Conservation (phyloP, 2,113 vertebrate genomes). For the Salvelinus sp. region DNA sequence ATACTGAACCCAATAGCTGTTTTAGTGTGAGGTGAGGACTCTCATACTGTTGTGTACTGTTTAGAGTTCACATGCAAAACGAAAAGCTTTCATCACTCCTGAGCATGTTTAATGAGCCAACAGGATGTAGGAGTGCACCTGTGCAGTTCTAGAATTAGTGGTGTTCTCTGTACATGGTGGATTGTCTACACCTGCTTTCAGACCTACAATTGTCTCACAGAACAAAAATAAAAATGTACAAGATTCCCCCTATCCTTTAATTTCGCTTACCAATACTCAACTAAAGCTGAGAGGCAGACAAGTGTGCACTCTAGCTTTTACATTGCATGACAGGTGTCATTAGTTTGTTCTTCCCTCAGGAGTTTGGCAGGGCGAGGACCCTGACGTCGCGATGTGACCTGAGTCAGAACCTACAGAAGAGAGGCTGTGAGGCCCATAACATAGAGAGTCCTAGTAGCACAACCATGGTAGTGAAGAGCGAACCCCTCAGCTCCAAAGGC, state of each 20-base stretch:
- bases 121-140: background rate
- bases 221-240: background rate
- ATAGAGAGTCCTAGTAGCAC: slow-evolving; percentile 83
- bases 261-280: no score
- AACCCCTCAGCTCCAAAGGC: slow-evolving; percentile 85
- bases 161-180: background rate
- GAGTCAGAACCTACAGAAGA: slow-evolving; percentile 77
- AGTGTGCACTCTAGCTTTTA: background rate
- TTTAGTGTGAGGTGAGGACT: background rate
- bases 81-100: background rate
- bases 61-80: background rate
- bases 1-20: background rate
- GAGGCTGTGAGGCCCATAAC: slow-evolving; percentile 76
- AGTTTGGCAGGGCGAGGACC: slow-evolving; percentile 78
- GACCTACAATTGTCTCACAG: background rate
- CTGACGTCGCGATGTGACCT: slow-evolving; percentile 87
- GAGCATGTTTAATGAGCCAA: background rate
- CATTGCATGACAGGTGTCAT: background rate
- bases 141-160: background rate
- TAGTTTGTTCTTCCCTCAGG: slow-evolving; percentile 63
- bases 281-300: no score
- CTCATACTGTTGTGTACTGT: background rate
- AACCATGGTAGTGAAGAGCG: slow-evolving; percentile 65
- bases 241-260: no score
- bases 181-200: no score